Conservation (phyloP, 2,797 vertebrate genomes). For the Sternarchorhynchus goeldii region DNA sequence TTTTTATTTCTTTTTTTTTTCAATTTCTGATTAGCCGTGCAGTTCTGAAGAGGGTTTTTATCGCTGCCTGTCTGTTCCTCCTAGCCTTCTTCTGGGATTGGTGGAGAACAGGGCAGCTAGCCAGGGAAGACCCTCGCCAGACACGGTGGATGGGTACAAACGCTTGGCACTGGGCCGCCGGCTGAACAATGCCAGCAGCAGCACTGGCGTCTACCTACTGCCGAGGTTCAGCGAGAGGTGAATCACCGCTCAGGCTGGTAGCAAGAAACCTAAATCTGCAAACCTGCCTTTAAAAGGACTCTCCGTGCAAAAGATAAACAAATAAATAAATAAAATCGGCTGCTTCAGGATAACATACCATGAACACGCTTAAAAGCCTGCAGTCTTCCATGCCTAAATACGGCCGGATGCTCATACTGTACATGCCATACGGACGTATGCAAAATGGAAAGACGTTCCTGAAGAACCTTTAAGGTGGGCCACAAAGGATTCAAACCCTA, state of each 20-base stretch:
- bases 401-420: neutral
- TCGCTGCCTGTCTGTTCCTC: constrained; percentile 49
- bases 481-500: constrained; percentile 17
- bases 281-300: constrained; percentile 37
- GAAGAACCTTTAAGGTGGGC: neutral
- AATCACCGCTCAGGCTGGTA: constrained; percentile 62
- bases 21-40: constrained; percentile 8
- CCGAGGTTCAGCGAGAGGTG: constrained; percentile 74
- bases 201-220: constrained; percentile 62
- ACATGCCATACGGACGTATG: neutral
- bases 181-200: constrained; percentile 65
- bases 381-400: neutral
- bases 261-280: constrained; percentile 41
- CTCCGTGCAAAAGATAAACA: constrained; percentile 30
- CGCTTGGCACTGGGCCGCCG: constrained; percentile 63
- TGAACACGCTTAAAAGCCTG: constrained; percentile 14
- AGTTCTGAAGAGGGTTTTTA: constrained; percentile 33
- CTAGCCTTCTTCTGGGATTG: constrained; percentile 55
- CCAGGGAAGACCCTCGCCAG: constrained; percentile 64
- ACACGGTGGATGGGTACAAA: constrained; percentile 67
- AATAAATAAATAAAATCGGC: neutral
- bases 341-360: constrained; percentile 24
- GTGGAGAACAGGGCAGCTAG: constrained; percentile 49
- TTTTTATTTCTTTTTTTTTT: constrained; percentile 16
- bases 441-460: neutral